Conservation (phyloP, 2,888 invertebrate genomes). For the Sericinus montela region DNA sequence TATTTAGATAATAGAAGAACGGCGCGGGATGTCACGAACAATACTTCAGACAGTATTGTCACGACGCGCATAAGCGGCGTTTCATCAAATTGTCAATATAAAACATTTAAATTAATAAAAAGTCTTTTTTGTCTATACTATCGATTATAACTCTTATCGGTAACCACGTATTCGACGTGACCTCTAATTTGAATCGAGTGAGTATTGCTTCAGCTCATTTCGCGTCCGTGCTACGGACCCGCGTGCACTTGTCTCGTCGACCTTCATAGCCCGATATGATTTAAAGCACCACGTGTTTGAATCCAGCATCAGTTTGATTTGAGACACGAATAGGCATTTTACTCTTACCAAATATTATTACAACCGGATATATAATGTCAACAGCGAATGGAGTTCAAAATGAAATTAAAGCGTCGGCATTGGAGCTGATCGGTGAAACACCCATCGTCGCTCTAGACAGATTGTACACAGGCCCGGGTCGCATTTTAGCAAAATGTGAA, state of each 20-base stretch:
- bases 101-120: slow-evolving; percentile 3
- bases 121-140: not conserved
- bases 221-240: slow-evolving; percentile 4
- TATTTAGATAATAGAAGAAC: slow-evolving; percentile 24
- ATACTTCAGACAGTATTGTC: not conserved
- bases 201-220: slow-evolving; percentile 1
- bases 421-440: slow-evolving; percentile 68
- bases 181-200: not conserved
- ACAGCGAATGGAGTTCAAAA: slow-evolving; percentile 29
- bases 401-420: slow-evolving; percentile 63
- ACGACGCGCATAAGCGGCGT: not conserved
- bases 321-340: slow-evolving; percentile 2
- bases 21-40: slow-evolving; percentile 5
- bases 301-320: slow-evolving; percentile 4
- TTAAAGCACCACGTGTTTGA: slow-evolving; percentile 6
- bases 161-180: not conserved
- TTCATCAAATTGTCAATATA: not conserved
- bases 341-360: not conserved
- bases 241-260: slow-evolving; percentile 13
- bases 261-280: slow-evolving; percentile 12
- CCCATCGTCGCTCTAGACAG: slow-evolving; percentile 69
- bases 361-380: not conserved
- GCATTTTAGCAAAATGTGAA: slow-evolving; percentile 69
- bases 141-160: slow-evolving; percentile 5
- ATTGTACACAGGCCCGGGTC: slow-evolving; percentile 58